A percentile compares a stretch with the other conserved stretches of the same genome.
phyloP scores from a whole-genome alignment of 2,888 invertebrate genomes.

The Himalopsyche kuldschensis region DNA sequence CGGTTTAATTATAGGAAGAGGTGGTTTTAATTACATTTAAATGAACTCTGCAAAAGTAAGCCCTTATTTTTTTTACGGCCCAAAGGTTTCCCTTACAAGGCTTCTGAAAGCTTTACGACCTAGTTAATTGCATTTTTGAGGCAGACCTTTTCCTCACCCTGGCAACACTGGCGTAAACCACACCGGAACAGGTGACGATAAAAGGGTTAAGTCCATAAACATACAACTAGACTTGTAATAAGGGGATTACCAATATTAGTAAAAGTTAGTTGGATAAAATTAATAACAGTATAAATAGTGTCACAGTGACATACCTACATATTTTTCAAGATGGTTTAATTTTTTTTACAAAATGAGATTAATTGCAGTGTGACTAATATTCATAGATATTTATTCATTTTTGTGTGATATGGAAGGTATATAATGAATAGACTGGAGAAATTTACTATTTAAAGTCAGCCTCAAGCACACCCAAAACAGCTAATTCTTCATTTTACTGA shows the following conservation, averaged over 20 bases:
- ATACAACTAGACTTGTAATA: not conserved
- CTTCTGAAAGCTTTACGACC: not conserved
- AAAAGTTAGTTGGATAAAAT: not conserved
- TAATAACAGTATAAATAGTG: not conserved
- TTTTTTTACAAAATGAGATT: too few species aligned
- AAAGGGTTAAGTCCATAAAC: not conserved
- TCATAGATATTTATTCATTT: too few species aligned
- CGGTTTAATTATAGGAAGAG: too few species aligned
- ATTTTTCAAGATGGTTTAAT: not conserved
- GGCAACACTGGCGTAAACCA: not conserved
- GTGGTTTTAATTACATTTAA: too few species aligned
- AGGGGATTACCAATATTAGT: not conserved
- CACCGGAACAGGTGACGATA: not conserved
- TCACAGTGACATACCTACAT: not conserved
- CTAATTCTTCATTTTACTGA: too few species aligned
- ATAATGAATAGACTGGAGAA: too few species aligned
- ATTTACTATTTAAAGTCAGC: too few species aligned
- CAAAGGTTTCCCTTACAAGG: not conserved
- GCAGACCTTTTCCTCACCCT: not conserved
- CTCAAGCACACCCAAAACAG: too few species aligned
- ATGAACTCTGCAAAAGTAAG: too few species aligned
- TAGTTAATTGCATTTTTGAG: not conserved
- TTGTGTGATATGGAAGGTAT: too few species aligned
- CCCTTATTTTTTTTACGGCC: not conserved
- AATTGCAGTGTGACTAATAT: too few species aligned